Percentiles rank a stretch among this genome's conserved stretches.
phyloP scores from a whole-genome alignment of 2,888 invertebrate genomes.

The Drosophila atripex region DNA sequence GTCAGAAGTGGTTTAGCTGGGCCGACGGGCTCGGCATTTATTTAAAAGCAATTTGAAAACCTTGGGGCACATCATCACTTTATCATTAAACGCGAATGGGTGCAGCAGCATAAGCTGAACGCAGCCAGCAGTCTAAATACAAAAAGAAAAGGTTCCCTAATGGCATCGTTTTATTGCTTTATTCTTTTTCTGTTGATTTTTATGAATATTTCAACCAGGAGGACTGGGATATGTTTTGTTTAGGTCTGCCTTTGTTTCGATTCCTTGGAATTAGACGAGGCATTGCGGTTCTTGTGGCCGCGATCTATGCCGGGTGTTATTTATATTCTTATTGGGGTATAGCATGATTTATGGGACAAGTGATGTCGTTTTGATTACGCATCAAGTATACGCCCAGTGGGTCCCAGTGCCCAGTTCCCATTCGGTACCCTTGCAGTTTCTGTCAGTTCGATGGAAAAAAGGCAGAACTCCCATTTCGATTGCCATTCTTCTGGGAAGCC shows the following conservation, averaged over 20 bases:
- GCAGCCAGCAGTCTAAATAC: constrained; percentile 22
- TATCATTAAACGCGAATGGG: constrained; percentile 62
- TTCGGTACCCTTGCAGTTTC: constrained; percentile 39
- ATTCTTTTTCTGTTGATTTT: constrained; percentile 30
- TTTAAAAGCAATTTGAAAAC: constrained; percentile 63
- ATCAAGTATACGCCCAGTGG: constrained; percentile 40
- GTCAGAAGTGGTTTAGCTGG: constrained; percentile 61
- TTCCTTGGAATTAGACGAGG: constrained; percentile 63
- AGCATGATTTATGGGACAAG: constrained; percentile 62
- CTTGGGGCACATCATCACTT: constrained; percentile 55
- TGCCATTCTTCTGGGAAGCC: constrained; percentile 51
- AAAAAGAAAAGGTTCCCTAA: constrained; percentile 53
- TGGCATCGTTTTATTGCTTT: constrained; percentile 47
- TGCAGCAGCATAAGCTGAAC: constrained; percentile 66
- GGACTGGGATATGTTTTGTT: constrained; percentile 19
- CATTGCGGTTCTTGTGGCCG: constrained; percentile 52
- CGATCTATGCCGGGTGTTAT: constrained; percentile 62
- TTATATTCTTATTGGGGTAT: constrained; percentile 45
- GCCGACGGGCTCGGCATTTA: constrained; percentile 47
- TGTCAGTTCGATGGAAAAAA: constrained; percentile 11
- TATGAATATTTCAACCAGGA: constrained; percentile 60
- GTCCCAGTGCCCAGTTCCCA: constrained; percentile 2
- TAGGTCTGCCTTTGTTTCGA: constrained; percentile 59
- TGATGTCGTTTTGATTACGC: constrained; percentile 40
- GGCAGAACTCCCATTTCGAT: background rate